A percentile compares a stretch with the other conserved stretches of the same genome.
phyloP scores from a whole-genome alignment of 1,140 invertebrate genomes.

The Bursaphelenchus mucronatus region DNA sequence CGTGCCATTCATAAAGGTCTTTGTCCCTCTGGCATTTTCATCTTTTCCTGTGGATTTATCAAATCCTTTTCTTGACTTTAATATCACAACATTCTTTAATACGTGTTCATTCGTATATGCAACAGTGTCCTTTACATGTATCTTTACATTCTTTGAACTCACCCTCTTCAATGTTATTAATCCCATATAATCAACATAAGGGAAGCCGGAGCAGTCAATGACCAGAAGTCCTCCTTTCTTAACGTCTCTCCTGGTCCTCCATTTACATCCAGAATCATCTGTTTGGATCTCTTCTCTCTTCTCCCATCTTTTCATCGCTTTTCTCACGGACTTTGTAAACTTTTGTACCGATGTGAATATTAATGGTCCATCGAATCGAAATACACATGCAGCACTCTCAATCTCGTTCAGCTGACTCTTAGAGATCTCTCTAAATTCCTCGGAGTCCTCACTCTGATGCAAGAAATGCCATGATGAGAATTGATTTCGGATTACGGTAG shows the following conservation, averaged over 20 bases:
- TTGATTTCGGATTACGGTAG: conserved; percentile 55
- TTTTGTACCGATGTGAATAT: conserved; percentile 56
- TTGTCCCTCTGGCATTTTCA: too few relatives aligned
- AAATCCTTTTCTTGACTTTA: too few relatives aligned
- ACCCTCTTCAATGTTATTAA: conserved; percentile 49
- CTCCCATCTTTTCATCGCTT: conserved; percentile 41
- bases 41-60: too few relatives aligned
- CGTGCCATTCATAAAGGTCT: too few relatives aligned
- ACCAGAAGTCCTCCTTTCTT: conserved; percentile 30
- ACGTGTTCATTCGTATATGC: not conserved
- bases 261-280: conserved; percentile 24
- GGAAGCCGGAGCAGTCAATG: conserved; percentile 56
- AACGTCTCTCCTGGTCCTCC: not conserved
- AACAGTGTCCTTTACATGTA: not conserved
- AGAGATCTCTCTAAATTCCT: conserved; percentile 41
- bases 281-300: conserved; percentile 26
- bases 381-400: conserved; percentile 48
- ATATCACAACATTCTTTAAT: too few relatives aligned
- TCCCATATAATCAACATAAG: conserved; percentile 56
- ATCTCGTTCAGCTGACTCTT: conserved; percentile 49
- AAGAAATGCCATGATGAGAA: conserved; percentile 56
- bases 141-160: not conserved
- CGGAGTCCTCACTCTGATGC: conserved; percentile 38
- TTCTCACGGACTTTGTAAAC: conserved; percentile 41
- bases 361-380: conserved; percentile 55